Evolutionary conservation across 1,140 invertebrate genomes (phyloP), one percentile per base, ranked within the genome.

Genomic region (Alviniconcha marisindica): DNA sequence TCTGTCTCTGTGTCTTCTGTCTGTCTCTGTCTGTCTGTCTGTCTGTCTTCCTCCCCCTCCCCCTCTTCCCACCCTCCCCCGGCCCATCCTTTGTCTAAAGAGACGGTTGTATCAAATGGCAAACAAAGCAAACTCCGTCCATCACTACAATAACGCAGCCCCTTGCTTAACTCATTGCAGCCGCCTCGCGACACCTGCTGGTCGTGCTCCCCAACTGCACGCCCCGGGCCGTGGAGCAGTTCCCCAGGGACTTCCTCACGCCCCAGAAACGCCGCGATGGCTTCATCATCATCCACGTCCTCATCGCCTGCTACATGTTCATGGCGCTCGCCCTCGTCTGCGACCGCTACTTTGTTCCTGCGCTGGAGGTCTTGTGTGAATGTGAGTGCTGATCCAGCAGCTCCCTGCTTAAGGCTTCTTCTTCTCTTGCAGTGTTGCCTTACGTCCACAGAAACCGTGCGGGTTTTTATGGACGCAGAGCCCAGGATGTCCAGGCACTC

Each of bases 281-380:
- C 5, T 90, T 89, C 36, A 81, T 93, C 40, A 36, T 88, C 31
- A 56, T 92, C 38, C 91, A 92, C 82, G 82, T 91, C 31, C 5
- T 92, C 31, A 76, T 89, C 5, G 84, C 88, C 21, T 14, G 89
- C 15, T 91, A 91, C 84, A 91, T 92, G 88, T 92, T 92, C 77
- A 79, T 90, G 24, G 91, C 89, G 7, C 89, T 93, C 77, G 89
- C 92, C n/a, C 84, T 91, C 38, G 88, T 92, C 60, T 92, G 91
- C 89, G 91, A 93, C 89, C 91, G 92, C 81, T 93, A 92, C 79
- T 93, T 93, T 88, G 91, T 93, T 28, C 91, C 92, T 66, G 87
- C 92, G 21, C 85, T 92, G 44, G 92, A 92, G 84, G 83, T 87
- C 12, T 85, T 91, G 33, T 91, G 89, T 88, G 89, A 92, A 83